Conservation (phyloP, 2,888 invertebrate species). For the Zele albiditarsus region DNA sequence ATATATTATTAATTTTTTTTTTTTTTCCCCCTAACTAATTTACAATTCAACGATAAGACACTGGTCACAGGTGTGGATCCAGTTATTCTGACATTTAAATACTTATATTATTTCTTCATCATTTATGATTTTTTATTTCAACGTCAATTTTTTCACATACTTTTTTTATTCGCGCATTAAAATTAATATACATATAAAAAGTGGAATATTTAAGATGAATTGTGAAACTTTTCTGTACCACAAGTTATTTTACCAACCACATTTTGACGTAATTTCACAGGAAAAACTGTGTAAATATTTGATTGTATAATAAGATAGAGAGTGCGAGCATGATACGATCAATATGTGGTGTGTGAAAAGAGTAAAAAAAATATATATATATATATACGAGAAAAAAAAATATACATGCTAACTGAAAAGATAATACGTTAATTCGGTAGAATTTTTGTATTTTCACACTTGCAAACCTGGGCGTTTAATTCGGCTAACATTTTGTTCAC, state of each 20-base stretch:
- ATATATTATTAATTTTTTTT: neutral
- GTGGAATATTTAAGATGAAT: neutral
- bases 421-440: too few species aligned
- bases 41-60: neutral
- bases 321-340: constrained; percentile 1
- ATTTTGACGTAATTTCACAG: neutral
- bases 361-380: neutral
- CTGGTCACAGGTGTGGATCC: neutral
- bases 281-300: constrained; percentile 19
- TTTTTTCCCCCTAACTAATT: neutral
- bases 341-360: neutral
- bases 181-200: neutral
- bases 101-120: neutral
- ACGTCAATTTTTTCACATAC: neutral
- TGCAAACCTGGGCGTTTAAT: too few species aligned
- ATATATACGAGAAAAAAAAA: neutral
- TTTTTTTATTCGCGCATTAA: neutral
- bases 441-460: too few species aligned
- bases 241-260: too few species aligned
- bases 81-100: neutral
- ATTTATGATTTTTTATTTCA: too few species aligned
- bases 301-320: constrained; percentile 13
- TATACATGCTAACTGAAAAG: neutral
- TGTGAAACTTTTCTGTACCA: neutral
- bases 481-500: too few species aligned